These are phyloP conservation scores for Phengaris alcon DNA, from an alignment of 2,888 invertebrate genomes.

Conservation along the genomic window DNA sequence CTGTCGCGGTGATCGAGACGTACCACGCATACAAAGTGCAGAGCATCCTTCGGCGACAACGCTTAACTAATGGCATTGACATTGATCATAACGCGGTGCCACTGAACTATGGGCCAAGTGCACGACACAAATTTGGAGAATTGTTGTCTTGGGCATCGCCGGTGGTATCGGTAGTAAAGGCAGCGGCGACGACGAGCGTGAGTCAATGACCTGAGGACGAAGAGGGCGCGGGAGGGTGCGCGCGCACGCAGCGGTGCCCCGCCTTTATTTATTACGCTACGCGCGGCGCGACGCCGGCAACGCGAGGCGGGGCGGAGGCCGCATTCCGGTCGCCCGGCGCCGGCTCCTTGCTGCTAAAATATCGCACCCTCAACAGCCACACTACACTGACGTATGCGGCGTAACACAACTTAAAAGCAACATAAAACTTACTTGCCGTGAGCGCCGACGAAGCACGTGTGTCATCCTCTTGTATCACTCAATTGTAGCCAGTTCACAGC, in stretches of 20 bases:
- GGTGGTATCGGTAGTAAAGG: constrained; percentile 43
- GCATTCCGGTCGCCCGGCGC: constrained; percentile 73
- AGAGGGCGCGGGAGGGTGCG: constrained; percentile 75
- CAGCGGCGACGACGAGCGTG: constrained; percentile 53
- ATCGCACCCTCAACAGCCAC: constrained; percentile 58
- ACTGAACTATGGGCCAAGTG: constrained; percentile 55
- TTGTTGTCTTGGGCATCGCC: constrained; percentile 63
- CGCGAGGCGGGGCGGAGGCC: constrained; percentile 56
- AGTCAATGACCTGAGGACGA: constrained; percentile 74
- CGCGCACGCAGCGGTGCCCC: constrained; percentile 78
- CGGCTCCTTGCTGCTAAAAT: constrained; percentile 69
- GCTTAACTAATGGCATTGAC: constrained; percentile 66
- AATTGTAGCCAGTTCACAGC: constrained; percentile 52
- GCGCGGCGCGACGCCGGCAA: constrained; percentile 60
- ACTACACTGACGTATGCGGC: constrained; percentile 52
- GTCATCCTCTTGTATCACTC: constrained; percentile 57
- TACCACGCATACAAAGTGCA: constrained; percentile 36
- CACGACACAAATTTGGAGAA: constrained; percentile 59
- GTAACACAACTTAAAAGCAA: constrained; percentile 68
- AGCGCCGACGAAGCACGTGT: constrained; percentile 63
- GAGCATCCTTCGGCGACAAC: constrained; percentile 39
- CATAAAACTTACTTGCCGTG: constrained; percentile 65
- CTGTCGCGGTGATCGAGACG: constrained; percentile 34
- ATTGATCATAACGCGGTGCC: constrained; percentile 55
- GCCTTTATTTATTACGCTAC: constrained; percentile 79